Evolutionary conservation across 30 jellyfish, hydroid and myxozoan genomes (phyloP).

Genomic region (Aurelia aurita): DNA sequence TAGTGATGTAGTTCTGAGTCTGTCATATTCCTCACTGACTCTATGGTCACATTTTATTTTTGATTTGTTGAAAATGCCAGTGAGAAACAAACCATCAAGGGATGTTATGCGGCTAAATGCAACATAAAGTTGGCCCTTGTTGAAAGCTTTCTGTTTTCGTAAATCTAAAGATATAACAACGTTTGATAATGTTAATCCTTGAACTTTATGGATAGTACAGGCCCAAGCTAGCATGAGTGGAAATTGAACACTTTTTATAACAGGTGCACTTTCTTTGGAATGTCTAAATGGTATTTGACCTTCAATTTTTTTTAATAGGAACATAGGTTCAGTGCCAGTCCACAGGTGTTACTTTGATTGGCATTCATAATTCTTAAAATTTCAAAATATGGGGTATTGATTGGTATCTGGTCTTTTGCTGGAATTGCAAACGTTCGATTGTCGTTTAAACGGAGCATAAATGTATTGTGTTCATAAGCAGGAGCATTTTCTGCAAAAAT

Average conservation of each 20-base stretch:
- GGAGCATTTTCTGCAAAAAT: slow-evolving; percentile 47
- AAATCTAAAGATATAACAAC: slow-evolving; percentile 34
- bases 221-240: slow-evolving; percentile 23
- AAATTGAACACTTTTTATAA: slow-evolving; percentile 11
- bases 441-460: not conserved
- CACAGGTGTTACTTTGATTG: slow-evolving; percentile 33
- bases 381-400: not conserved
- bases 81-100: slow-evolving; percentile 3
- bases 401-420: slow-evolving; percentile 9
- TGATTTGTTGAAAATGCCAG: not conserved
- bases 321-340: not conserved
- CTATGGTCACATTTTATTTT: slow-evolving; percentile 24
- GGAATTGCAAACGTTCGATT: not conserved
- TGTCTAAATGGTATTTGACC: not conserved
- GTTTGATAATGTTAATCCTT: slow-evolving; percentile 13
- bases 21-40: slow-evolving; percentile 11
- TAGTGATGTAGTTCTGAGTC: not conserved
- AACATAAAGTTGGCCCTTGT: slow-evolving; percentile 39
- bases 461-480: slow-evolving; percentile 4
- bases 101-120: slow-evolving; percentile 45
- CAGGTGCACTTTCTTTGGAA: not conserved
- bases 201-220: slow-evolving; percentile 22
- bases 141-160: slow-evolving; percentile 14
- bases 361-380: not conserved
- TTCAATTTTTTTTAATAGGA: no score